A percentile compares a stretch with the other conserved stretches of the same genome.
These are phyloP conservation scores for Dicyrtomina minuta DNA, from an alignment of 2,888 invertebrate species.

Conservation along the genomic window DNA sequence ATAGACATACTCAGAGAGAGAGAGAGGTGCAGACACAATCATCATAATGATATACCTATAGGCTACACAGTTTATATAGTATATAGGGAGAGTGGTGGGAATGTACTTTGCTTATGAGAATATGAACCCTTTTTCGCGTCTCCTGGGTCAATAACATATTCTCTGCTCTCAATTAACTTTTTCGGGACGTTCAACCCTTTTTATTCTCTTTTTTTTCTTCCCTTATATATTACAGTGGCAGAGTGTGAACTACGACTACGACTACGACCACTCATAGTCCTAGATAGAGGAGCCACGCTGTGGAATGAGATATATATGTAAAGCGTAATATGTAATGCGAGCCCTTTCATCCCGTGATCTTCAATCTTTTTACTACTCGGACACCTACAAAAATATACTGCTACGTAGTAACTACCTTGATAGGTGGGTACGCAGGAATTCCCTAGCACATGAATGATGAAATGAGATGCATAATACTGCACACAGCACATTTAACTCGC, in stretches of 20 bases:
- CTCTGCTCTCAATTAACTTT: conserved; percentile 33
- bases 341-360: too few species aligned
- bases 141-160: conserved; percentile 37
- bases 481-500: background rate
- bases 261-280: background rate
- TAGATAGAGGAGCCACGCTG: background rate
- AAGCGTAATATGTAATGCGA: too few species aligned
- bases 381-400: background rate
- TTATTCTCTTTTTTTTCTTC: conserved; percentile 7
- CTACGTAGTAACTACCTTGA: too few species aligned
- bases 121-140: conserved; percentile 14
- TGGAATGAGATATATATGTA: background rate
- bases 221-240: background rate
- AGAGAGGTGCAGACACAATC: too few species aligned
- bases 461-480: background rate
- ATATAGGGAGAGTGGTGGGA: too few species aligned
- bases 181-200: conserved; percentile 31
- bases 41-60: too few species aligned
- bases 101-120: too few species aligned
- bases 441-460: too few species aligned
- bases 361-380: too few species aligned
- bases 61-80: too few species aligned
- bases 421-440: background rate
- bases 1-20: too few species aligned
- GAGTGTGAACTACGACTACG: background rate